Base-by-base conservation (phyloP, 2,113 vertebrate genomes). In the Vimba vimba region DNA sequence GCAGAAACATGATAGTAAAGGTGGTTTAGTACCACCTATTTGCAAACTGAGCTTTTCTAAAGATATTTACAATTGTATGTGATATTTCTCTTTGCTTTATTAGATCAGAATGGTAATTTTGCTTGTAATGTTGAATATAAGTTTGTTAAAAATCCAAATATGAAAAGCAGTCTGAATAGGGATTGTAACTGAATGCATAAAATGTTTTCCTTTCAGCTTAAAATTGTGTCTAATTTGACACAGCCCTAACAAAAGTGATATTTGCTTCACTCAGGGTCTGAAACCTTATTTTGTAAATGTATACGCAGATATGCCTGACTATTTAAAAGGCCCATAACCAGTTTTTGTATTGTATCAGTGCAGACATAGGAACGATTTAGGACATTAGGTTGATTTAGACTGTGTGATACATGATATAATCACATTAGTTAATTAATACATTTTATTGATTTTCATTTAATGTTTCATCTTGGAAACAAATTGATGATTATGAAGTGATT, bases 251-350 rank as follows among this genome's bases (percentile, higher is more conserved):
- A 62, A 79, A 79, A 76, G 59, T 82, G 71, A 76, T 78, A 21
- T 62, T 43, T 45, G 59, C 79, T 82, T 85, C 74, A 50, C 50
- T 81, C 43, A 74, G 68, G 76, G 69, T 30, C 23, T 52, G 33
- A 52, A 33, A 47, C 25, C 47, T 69, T 75, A 19, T 85, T 79
- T 39, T 19, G 39, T 60, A 79, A 74, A 27, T 85, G 60, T 85
- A 33, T 50, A 33, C 43, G 47, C 25, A 6, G 55, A 57, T 36
- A 80, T 10, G 68, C 71, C 69, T 80, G 60, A 74, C 45, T 82
- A 82, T 82, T 81, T 81, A 81, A 81, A 69, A 55, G 80, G 80
- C 80, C 62, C 55, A 52, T 86, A 86, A 81, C 85, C 55, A 74
- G 27, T 60, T 80, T 68, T 86, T 73, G 68, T 75, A 86, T 66